Evolutionary conservation across 2,888 invertebrate genomes (phyloP), one percentile per base, ranked within the genome.

Genomic region (Parnassius glacialis): DNA sequence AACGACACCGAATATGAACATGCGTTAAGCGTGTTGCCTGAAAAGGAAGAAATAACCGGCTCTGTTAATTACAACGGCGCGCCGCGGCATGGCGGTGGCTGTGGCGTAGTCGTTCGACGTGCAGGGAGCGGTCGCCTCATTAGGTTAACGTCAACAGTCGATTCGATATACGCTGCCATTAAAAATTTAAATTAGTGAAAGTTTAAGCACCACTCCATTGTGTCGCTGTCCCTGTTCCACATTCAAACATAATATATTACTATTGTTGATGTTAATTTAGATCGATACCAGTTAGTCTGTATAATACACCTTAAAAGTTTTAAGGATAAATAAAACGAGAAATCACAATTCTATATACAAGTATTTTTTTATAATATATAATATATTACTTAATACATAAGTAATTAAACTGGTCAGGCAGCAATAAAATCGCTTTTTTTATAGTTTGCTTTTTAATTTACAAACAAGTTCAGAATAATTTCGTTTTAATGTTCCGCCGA

Each of bases 181-280:
- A 67, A 71, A 68, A 70, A 73, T 75, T 73, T 64, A 75, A 75
- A 75, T 76, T 67, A 69, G 72, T 65, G 73, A 73, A 74, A 74
- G 73, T 72, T 69, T 59, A 57, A 65, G 62, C 67, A 56, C 47
- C 63, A 59, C 65, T 66, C 56, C 65, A 67, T 67, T 69, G 67
- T 68, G 67, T 66, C 68, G 69, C 58, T 55, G 62, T 67, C 68
- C 71, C 58, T 55, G 59, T 63, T 63, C 62, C 51, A 63, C 62
- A 56, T 59, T 52, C 44, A 25, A 52, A 41, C 41, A 56, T 34
- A 55, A 56, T 34, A 55, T 55, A 53, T 62, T 52, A 58, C 45
- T 51, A 53, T 62, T 52, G 62, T 51, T 51, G 52, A 59, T 55
- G 62, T 53, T 62, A 62, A 59, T 59, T 59, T 56, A 59, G 44